phyloP scores from a whole-genome alignment of 2,888 invertebrate species.

The Lacanobia oleracea region DNA sequence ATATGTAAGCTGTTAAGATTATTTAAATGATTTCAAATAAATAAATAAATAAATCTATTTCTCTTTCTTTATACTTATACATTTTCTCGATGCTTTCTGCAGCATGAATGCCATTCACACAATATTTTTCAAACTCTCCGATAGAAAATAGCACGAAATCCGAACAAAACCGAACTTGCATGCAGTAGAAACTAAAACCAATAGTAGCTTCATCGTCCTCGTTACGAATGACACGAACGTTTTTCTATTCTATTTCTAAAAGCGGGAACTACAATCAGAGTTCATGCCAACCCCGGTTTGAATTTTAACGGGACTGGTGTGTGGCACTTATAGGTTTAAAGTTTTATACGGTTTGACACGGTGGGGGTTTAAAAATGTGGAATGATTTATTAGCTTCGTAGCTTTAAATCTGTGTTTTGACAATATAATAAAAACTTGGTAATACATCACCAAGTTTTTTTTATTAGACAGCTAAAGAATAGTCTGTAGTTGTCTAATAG shows the following conservation, averaged over 20 bases:
- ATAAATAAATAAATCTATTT: too few species aligned
- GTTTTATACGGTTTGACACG: background rate
- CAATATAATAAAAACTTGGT: too few species aligned
- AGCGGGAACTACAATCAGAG: constrained; percentile 74
- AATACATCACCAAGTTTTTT: too few species aligned
- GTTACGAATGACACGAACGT: constrained; percentile 66
- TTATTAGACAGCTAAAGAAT: too few species aligned
- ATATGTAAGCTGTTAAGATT: too few species aligned
- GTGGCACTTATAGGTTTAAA: constrained; percentile 20
- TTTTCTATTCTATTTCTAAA: constrained; percentile 73
- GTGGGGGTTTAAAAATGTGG: background rate
- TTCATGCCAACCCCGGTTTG: constrained; percentile 44
- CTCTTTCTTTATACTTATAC: too few species aligned
- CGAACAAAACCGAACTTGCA: constrained; percentile 7
- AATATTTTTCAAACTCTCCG: background rate
- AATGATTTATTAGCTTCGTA: background rate
- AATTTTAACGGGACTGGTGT: constrained; percentile 42
- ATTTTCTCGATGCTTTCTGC: too few species aligned
- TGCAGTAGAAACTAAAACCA: constrained; percentile 39
- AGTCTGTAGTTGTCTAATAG: too few species aligned
- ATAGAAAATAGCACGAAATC: constrained; percentile 29
- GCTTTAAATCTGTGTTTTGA: too few species aligned
- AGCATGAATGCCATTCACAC: background rate
- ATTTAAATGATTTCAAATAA: too few species aligned
- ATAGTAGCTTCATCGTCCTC: constrained; percentile 64